Conservation (phyloP, 2,113 vertebrate species). For the Meleagris gallopavo region DNA sequence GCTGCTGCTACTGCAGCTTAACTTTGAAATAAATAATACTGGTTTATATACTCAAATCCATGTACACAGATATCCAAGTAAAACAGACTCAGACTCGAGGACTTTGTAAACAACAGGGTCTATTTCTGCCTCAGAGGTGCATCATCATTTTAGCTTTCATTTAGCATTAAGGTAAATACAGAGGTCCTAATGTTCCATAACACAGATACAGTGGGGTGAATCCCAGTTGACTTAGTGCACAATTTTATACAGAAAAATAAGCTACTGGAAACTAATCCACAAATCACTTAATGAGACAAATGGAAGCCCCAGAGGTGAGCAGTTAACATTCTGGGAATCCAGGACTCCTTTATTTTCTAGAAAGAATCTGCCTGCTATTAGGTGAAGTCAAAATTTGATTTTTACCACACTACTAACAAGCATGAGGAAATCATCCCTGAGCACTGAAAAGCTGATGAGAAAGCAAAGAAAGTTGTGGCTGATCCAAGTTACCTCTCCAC, state of each 20-base stretch:
- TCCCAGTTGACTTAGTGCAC: background rate
- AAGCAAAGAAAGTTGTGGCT: slow-evolving; percentile 76
- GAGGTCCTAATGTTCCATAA: background rate
- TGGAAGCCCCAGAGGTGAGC: background rate
- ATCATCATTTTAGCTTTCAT: background rate
- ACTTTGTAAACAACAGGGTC: background rate
- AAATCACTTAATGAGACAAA: background rate
- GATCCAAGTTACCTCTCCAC: slow-evolving; percentile 60
- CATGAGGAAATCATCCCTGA: slow-evolving; percentile 80
- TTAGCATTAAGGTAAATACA: background rate
- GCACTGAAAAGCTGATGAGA: slow-evolving; percentile 75
- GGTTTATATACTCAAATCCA: background rate
- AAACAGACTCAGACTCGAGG: background rate
- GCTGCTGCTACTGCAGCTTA: slow-evolving; percentile 6
- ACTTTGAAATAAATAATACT: slow-evolving; percentile 33
- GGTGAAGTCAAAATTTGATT: slow-evolving; percentile 78
- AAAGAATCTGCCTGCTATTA: slow-evolving; percentile 76
- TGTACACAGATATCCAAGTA: slow-evolving; percentile 13
- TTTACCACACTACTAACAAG: slow-evolving; percentile 73
- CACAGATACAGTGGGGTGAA: background rate
- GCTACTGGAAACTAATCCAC: background rate
- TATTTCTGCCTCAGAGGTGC: background rate
- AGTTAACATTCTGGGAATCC: background rate
- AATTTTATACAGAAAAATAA: background rate
- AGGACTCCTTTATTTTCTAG: slow-evolving; percentile 44